phyloP scores from a whole-genome alignment of 2,113 vertebrate genomes.

The Paedocypris sp. region DNA sequence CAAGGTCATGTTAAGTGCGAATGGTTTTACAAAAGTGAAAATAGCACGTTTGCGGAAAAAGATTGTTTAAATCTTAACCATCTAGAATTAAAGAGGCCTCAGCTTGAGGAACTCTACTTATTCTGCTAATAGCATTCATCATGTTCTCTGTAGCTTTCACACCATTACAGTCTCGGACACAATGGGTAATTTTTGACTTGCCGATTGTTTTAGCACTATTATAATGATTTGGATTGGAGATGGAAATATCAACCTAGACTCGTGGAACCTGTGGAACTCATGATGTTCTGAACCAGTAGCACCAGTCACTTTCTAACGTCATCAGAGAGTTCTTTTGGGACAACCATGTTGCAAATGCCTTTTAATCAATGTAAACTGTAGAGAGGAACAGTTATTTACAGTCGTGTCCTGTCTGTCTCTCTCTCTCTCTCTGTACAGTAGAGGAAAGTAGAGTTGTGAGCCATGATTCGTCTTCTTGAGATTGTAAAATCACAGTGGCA shows the following conservation, averaged over 20 bases:
- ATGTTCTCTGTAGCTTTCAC: constrained; percentile 26
- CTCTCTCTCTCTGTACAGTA: constrained; percentile 39
- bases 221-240: too few relatives aligned
- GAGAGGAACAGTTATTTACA: constrained; percentile 16
- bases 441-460: constrained; percentile 32
- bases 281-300: neutral
- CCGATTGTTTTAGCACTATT: too few relatives aligned
- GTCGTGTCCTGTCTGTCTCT: constrained; percentile 24
- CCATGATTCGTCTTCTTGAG: constrained; percentile 33
- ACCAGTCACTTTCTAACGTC: constrained; percentile 25
- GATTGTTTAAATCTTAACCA: too few relatives aligned
- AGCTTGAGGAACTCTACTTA: constrained; percentile 28
- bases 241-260: too few relatives aligned
- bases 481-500: constrained; percentile 29
- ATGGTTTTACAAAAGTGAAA: neutral
- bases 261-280: too few relatives aligned
- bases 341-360: constrained; percentile 15
- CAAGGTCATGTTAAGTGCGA: too few relatives aligned
- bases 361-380: constrained; percentile 25
- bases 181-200: too few relatives aligned
- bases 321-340: constrained; percentile 24
- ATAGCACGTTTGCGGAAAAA: too few relatives aligned
- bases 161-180: too few relatives aligned
- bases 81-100: constrained; percentile 28
- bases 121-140: constrained; percentile 28